Evolutionary conservation across 2,888 invertebrate species (phyloP), one percentile per base, ranked within the genome.

Genomic region (Deilephila porcellus): DNA sequence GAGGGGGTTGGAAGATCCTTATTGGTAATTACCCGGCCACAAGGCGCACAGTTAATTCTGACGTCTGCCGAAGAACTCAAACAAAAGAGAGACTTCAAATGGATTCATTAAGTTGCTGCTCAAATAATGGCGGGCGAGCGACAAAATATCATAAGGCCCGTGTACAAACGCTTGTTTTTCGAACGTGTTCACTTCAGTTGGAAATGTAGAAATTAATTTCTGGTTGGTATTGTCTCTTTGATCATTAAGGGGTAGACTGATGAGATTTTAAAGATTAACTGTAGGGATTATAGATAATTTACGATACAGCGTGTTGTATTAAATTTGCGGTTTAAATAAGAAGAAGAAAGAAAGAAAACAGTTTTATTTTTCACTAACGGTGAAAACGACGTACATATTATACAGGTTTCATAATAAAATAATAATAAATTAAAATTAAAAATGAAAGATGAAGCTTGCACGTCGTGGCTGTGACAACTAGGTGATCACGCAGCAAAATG

Each of bases 21-120:
- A 86, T 86, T 86, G 86, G 86, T 86, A 88, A 86, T 87, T 86
- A 89, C 83, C 82, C 82, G 77, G 84, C 81, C 81, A 81, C 82
- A 83, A 77, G 80, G 77, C 77, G 82, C 82, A 82, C 82, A 83
- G 84, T 83, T 83, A 83, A 84, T 82, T 83, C 81, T 83, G 85
- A 86, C 85, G 87, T 85, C 88, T 86, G 83, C 82, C 78, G 79
- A 82, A 84, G 85, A 90, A 88, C 88, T 90, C 88, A 89, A 91
- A 91, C 89, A 91, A 90, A 89, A 86, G 88, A 82, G 81, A 81
- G 82, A 84, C 87, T 85, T 89, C 88, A 88, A 90, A 88, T 88
- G 88, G 88, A 85, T 86, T 90, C 88, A 89, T 90, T 90, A 90
- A 88, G 87, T 88, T 84, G 82, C 83, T 86, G 79, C 85, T 89